Base-by-base conservation (phyloP, 2,797 vertebrate species). In the Antrozous pallidus region DNA sequence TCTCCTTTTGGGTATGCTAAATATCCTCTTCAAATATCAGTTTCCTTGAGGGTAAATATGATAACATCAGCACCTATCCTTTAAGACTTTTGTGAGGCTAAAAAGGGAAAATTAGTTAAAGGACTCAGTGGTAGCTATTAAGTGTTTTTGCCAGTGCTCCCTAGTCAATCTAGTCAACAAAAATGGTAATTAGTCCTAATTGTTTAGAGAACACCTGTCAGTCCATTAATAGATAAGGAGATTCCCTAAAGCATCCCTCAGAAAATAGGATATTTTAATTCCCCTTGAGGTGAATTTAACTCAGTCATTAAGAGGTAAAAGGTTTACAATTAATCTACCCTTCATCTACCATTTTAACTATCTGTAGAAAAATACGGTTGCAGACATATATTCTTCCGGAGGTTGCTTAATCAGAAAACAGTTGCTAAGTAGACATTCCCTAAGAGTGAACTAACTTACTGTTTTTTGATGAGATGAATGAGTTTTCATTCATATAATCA, bases 111-210 rank as follows among this genome's bases (percentile, higher is more conserved):
- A 63, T 47, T 78, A 47, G 22, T n/a, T 58, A 54, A 92, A 87
- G 6, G 9, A 75, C 45, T 85, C 71, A 81, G 5, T 56, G 69
- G 31, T n/a, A 45, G 24, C 49, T 47, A 75, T 94, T 96, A 88
- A 88, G 65, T 91, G n/a, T 91, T 96, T 94, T 69, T 95, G 91
- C 54, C 45, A 79, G 54, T 61, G 40, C 45, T 88, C 47, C 69
- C 84, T 82, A n/a, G 83, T 90, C 85, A 95, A 77, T 80, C 51
- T 84, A 94, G 80, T 93, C 93, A 94, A 92, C 85, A 94, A 90
- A 93, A 88, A 93, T 95, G 81, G 65, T 94, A 93, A 97, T 95
- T 91, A 94, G 80, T 58, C 61, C 65, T 97, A 95, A 95, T 92
- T 88, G 80, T 95, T 94, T 82, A 22, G 78, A 82, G 94, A 93